These are phyloP conservation scores for Oxycera nigricornis DNA, from an alignment of 2,888 invertebrate species.

Conservation along the genomic window DNA sequence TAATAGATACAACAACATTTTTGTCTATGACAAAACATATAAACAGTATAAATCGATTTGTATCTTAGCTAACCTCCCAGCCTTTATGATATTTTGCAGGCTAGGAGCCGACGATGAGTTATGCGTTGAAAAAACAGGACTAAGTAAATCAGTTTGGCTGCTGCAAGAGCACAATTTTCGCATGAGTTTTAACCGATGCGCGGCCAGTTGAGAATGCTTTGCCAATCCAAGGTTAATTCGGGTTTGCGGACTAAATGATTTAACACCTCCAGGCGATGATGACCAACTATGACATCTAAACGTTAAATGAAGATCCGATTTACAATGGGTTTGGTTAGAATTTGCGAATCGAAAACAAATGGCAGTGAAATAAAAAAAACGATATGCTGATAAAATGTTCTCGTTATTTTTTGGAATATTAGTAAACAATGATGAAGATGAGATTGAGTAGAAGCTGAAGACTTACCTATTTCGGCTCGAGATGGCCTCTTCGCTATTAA, in stretches of 20 bases:
- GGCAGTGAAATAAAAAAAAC: slow-evolving; percentile 1
- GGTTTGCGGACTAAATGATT: slow-evolving; percentile 67
- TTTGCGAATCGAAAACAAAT: slow-evolving; percentile 3
- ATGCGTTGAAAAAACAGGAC: slow-evolving; percentile 57
- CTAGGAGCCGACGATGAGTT: slow-evolving; percentile 61
- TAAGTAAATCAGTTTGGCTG: slow-evolving; percentile 76
- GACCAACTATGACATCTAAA: slow-evolving; percentile 51
- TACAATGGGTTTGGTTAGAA: neutral
- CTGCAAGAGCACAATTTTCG: slow-evolving; percentile 64
- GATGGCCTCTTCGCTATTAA: slow-evolving; percentile 44
- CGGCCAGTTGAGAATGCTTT: slow-evolving; percentile 59
- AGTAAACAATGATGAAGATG: neutral
- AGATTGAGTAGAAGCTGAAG: neutral
- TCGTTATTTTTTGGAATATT: slow-evolving; percentile 7
- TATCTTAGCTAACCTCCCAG: slow-evolving; percentile 63
- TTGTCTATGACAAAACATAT: too few relatives aligned
- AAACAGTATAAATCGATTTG: too few relatives aligned
- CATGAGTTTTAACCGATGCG: slow-evolving; percentile 49
- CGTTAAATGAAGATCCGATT: slow-evolving; percentile 16
- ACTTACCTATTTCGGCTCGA: slow-evolving; percentile 49
- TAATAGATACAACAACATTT: too few relatives aligned
- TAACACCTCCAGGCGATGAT: slow-evolving; percentile 46
- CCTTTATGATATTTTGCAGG: slow-evolving; percentile 62
- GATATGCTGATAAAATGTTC: neutral
- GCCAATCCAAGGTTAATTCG: slow-evolving; percentile 69